Evolutionary conservation across 1,140 invertebrate genomes (phyloP).

Genomic region (Cepaea nemoralis): DNA sequence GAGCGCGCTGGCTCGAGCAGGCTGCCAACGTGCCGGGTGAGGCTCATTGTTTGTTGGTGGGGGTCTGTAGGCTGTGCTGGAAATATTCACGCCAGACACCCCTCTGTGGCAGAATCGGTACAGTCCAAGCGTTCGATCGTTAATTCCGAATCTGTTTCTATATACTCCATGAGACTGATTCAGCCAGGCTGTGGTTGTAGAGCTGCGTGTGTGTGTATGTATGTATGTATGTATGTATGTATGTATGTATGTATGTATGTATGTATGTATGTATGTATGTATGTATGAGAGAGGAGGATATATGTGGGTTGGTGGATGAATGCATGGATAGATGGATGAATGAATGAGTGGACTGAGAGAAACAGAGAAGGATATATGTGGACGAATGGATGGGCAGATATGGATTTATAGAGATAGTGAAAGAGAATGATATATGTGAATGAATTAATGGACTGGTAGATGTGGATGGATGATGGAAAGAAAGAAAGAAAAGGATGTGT

Average conservation of each 20-base stretch:
- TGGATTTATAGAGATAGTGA: too few species aligned
- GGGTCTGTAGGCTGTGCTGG: background rate
- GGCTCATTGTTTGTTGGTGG: background rate
- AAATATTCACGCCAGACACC: background rate
- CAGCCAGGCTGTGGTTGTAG: background rate
- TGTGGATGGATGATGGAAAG: too few species aligned
- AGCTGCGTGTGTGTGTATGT: slow-evolving; percentile 7
- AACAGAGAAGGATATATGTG: too few species aligned
- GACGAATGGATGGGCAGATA: too few species aligned
- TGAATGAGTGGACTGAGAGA: too few species aligned
- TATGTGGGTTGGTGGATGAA: too few species aligned
- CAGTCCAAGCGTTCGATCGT: background rate
- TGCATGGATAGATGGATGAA: too few species aligned
- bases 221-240: slow-evolving; percentile 6
- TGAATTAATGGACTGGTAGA: too few species aligned
- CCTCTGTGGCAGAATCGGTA: background rate
- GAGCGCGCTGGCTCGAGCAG: background rate
- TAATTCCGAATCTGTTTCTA: background rate
- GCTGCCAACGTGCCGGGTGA: background rate
- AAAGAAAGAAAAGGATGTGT: too few species aligned
- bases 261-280: background rate
- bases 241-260: background rate
- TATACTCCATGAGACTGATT: too few species aligned
- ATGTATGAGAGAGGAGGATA: background rate
- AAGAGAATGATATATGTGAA: too few species aligned